phyloP scores from a whole-genome alignment of 2,797 vertebrate species.

The Xenentodon cancila region DNA sequence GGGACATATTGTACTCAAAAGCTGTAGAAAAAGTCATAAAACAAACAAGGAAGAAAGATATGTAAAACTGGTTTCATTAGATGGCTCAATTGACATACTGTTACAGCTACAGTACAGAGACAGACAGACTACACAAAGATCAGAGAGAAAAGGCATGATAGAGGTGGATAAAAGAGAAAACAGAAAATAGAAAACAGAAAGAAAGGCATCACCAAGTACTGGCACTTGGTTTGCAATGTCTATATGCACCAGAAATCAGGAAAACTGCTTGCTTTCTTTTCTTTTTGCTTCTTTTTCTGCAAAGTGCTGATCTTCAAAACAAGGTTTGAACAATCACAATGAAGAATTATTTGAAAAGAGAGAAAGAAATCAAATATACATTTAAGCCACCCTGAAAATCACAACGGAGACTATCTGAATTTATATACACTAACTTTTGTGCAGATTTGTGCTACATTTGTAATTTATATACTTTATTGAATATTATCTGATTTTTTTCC shows the following conservation, averaged over 20 bases:
- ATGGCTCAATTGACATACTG: slow-evolving; percentile 22
- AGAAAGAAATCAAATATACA: no score
- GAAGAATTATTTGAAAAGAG: no score
- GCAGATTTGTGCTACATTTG: no score
- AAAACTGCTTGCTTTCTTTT: slow-evolving; percentile 24
- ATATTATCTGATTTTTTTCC: not conserved
- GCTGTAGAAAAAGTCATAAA: slow-evolving; percentile 22
- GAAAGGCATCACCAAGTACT: slow-evolving; percentile 35
- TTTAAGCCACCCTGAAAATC: no score
- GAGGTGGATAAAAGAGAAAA: slow-evolving; percentile 27
- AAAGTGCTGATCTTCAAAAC: slow-evolving; percentile 1
- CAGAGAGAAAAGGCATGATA: slow-evolving; percentile 33
- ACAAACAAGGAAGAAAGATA: slow-evolving; percentile 17
- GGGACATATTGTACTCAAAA: slow-evolving; percentile 13
- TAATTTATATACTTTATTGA: not conserved
- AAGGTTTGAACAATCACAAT: not conserved
- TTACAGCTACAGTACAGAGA: slow-evolving; percentile 26
- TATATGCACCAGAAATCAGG: slow-evolving; percentile 44
- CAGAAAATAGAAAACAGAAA: slow-evolving; percentile 59
- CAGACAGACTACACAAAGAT: slow-evolving; percentile 28
- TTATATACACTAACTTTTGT: no score
- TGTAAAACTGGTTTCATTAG: slow-evolving; percentile 27
- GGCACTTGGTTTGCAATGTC: slow-evolving; percentile 34
- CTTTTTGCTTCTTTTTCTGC: not conserved
- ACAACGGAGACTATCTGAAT: no score